Conservation (phyloP, 2,888 invertebrate species). For the Tipula helvola region DNA sequence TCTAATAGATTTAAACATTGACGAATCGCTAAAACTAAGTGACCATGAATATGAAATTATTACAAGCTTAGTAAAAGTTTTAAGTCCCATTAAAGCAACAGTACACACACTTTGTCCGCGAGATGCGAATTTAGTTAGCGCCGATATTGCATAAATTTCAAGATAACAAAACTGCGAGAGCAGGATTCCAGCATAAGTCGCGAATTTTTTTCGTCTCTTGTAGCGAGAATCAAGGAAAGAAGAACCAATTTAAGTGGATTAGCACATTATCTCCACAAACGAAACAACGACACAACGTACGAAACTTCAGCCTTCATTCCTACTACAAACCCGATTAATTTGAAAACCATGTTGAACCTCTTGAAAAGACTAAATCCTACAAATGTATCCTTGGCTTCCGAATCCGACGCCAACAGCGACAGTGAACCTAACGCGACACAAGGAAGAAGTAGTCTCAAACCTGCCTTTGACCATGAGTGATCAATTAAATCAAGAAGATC, state of each 20-base stretch:
- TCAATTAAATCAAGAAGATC: too few species aligned
- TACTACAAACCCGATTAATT: neutral
- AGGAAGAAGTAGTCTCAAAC: too few species aligned
- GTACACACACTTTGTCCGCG: neutral
- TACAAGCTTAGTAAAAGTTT: neutral
- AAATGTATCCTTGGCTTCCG: too few species aligned
- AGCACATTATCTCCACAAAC: neutral
- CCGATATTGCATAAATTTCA: neutral
- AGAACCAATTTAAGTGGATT: neutral
- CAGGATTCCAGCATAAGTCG: neutral
- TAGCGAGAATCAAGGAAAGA: neutral
- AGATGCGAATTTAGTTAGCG: neutral
- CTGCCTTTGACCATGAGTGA: too few species aligned
- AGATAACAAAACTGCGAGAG: neutral
- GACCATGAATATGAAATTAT: neutral
- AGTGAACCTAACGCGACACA: too few species aligned
- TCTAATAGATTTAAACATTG: neutral
- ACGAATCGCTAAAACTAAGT: neutral
- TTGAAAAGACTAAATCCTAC: too few species aligned
- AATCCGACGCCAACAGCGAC: too few species aligned
- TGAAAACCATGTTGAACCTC: neutral
- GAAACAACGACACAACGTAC: neutral
- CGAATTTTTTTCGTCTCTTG: neutral
- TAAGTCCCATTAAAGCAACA: too few species aligned
- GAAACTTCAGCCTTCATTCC: neutral